Conservation (phyloP, 2,113 vertebrate genomes). For the Tragelaphus strepsiceros region DNA sequence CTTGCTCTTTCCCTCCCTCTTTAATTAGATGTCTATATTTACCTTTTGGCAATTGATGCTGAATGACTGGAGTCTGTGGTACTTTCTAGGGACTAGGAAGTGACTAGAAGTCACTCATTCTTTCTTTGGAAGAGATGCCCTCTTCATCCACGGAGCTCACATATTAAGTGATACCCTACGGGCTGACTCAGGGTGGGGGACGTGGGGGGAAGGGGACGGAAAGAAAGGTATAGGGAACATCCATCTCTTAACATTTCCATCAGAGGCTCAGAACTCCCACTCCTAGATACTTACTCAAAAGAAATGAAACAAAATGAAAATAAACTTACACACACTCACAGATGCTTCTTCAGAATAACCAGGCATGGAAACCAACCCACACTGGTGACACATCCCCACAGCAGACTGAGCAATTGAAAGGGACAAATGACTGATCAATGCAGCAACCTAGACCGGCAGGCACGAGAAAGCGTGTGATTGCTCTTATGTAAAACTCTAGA, state of each 20-base stretch:
- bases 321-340: accelerated
- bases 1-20: neutral
- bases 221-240: neutral
- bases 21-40: neutral
- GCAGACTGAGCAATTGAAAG: accelerated
- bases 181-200: neutral
- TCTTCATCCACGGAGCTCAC: accelerated
- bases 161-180: accelerated
- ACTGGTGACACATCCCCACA: accelerated
- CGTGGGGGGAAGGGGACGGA: accelerated
- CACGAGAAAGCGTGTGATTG: accelerated
- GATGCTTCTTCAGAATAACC: neutral
- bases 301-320: neutral
- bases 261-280: no score
- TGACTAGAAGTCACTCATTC: neutral
- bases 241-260: neutral
- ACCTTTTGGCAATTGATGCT: neutral
- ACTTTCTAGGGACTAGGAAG: neutral
- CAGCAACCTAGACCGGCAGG: accelerated
- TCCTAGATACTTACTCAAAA: neutral
- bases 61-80: neutral
- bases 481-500: accelerated
- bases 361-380: accelerated
- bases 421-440: accelerated
- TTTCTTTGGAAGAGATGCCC: neutral